phyloP scores from a whole-genome alignment of 2,888 invertebrate species.

The Matsumyia berberina region DNA sequence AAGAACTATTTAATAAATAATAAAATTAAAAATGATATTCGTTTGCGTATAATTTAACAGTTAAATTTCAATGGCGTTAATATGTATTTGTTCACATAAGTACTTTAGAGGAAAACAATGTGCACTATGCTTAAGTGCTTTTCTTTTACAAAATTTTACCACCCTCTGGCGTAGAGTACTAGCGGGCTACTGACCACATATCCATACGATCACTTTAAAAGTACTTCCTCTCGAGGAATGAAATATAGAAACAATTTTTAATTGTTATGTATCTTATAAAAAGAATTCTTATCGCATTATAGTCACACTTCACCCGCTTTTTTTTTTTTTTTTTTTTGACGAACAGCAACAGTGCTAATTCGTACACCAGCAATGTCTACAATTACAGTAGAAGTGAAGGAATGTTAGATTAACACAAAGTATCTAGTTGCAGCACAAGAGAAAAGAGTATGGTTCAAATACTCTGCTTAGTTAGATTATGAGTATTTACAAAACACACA shows the following conservation, averaged over 20 bases:
- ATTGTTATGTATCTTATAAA: constrained; percentile 54
- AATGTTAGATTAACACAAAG: constrained; percentile 19
- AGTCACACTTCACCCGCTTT: constrained; percentile 68
- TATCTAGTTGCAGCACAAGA: constrained; percentile 6
- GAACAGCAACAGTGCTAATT: constrained; percentile 45
- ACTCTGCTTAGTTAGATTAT: too few relatives aligned
- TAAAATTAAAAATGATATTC: constrained; percentile 4
- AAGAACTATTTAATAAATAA: constrained; percentile 12
- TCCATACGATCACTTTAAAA: constrained; percentile 78
- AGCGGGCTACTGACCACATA: constrained; percentile 83
- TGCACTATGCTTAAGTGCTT: constrained; percentile 26
- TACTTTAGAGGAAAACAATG: constrained; percentile 22
- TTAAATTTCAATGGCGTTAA: neutral
- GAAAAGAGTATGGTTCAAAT: constrained; percentile 3
- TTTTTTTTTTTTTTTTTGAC: constrained; percentile 28
- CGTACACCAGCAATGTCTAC: neutral
- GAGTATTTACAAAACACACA: too few relatives aligned
- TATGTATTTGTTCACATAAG: neutral
- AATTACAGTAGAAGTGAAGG: constrained; percentile 16
- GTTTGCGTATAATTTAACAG: constrained; percentile 1
- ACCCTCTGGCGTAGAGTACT: constrained; percentile 82
- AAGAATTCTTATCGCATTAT: constrained; percentile 65
- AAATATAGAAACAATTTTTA: constrained; percentile 55
- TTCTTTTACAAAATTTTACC: constrained; percentile 64
- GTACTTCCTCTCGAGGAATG: constrained; percentile 75